Evolutionary conservation across 2,888 invertebrate genomes (phyloP).

Genomic region (Drosophila antonietae): DNA sequence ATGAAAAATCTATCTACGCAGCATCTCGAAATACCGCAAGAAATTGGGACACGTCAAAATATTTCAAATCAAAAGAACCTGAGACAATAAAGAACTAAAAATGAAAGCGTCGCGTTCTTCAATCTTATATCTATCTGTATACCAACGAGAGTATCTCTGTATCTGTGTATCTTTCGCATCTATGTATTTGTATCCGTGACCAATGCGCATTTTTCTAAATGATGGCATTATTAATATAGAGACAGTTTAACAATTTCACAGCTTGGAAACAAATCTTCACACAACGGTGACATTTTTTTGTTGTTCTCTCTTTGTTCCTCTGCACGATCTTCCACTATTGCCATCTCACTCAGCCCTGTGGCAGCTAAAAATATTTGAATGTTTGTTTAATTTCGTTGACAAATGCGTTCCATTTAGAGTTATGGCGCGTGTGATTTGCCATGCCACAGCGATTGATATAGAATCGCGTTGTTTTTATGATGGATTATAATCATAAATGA

Average conservation of each 20-base stretch:
- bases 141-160: slow-evolving; percentile 10
- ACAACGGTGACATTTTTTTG: slow-evolving; percentile 31
- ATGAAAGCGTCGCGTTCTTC: slow-evolving; percentile 60
- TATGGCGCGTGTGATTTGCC: slow-evolving; percentile 71
- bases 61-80: slow-evolving; percentile 77
- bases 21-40: slow-evolving; percentile 46
- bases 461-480: slow-evolving; percentile 40
- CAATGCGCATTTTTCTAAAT: slow-evolving; percentile 43
- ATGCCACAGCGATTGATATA: slow-evolving; percentile 14
- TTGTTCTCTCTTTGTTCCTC: background rate
- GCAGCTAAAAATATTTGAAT: slow-evolving; percentile 54
- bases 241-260: slow-evolving; percentile 82
- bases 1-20: slow-evolving; percentile 19
- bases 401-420: slow-evolving; percentile 79
- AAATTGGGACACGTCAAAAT: slow-evolving; percentile 80
- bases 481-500: slow-evolving; percentile 41
- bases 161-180: background rate
- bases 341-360: slow-evolving; percentile 7
- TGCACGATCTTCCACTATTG: background rate
- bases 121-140: slow-evolving; percentile 30
- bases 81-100: slow-evolving; percentile 80
- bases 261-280: slow-evolving; percentile 74
- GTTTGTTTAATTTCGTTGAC: slow-evolving; percentile 68
- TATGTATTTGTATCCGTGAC: slow-evolving; percentile 2
- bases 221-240: slow-evolving; percentile 80